Evolutionary conservation across 2,888 invertebrate species (phyloP).

Genomic region (Panzeria rudis): DNA sequence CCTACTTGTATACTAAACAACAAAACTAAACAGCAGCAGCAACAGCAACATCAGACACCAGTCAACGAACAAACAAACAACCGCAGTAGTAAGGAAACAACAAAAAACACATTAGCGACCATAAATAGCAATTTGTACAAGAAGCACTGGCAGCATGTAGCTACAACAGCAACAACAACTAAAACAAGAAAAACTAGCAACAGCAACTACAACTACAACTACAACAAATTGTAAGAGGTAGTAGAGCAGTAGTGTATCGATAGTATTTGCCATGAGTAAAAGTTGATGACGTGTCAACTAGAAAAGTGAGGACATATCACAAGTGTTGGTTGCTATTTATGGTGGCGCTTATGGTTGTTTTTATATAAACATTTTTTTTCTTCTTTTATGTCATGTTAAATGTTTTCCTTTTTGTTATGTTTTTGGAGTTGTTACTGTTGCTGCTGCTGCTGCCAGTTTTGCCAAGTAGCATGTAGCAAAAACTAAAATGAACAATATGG

Average conservation of each 20-base stretch:
- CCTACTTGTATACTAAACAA: slow-evolving; percentile 55
- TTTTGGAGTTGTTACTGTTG: not conserved
- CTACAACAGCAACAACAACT: slow-evolving; percentile 5
- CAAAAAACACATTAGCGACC: slow-evolving; percentile 64
- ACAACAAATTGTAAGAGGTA: not conserved
- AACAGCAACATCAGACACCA: not conserved
- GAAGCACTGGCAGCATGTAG: slow-evolving; percentile 51
- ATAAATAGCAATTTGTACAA: slow-evolving; percentile 69
- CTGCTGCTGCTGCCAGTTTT: slow-evolving; percentile 45
- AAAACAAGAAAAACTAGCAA: not conserved
- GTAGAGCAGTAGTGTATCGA: slow-evolving; percentile 25
- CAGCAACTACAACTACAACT: slow-evolving; percentile 22
- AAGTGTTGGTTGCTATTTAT: slow-evolving; percentile 63
- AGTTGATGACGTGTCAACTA: slow-evolving; percentile 72
- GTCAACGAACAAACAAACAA: slow-evolving; percentile 35
- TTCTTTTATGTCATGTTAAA: slow-evolving; percentile 35
- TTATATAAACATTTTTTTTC: slow-evolving; percentile 2
- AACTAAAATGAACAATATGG: slow-evolving; percentile 58
- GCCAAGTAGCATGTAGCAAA: slow-evolving; percentile 53
- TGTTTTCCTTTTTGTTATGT: slow-evolving; percentile 5
- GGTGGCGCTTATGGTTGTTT: slow-evolving; percentile 61
- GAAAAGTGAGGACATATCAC: slow-evolving; percentile 71
- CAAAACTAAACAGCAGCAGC: slow-evolving; percentile 19
- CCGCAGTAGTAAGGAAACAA: slow-evolving; percentile 34
- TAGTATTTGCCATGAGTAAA: slow-evolving; percentile 56